These are phyloP conservation scores for Poeciliopsis gracilis DNA, from an alignment of 2,797 vertebrate species.

Conservation along the genomic window DNA sequence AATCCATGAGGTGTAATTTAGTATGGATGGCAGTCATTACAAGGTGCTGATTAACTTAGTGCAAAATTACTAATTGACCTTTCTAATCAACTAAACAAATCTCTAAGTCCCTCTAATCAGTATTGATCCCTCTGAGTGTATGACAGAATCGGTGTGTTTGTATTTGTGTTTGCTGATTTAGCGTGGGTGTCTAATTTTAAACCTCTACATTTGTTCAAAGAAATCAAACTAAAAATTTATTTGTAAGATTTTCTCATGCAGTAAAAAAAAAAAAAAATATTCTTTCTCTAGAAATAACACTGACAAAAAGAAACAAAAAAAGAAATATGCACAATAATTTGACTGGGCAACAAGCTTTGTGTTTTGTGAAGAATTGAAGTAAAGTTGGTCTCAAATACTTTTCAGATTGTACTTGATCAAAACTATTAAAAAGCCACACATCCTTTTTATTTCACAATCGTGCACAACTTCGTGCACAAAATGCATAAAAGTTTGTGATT, in stretches of 20 bases:
- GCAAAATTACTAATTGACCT: conserved; percentile 89
- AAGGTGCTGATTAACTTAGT: conserved; percentile 88
- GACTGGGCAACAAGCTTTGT: background rate
- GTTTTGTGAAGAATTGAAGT: background rate
- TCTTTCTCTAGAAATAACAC: background rate
- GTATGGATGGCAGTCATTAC: conserved; percentile 80
- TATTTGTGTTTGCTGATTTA: conserved; percentile 30
- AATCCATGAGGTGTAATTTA: conserved; percentile 82
- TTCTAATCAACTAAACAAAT: conserved; percentile 90
- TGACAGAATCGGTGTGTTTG: conserved; percentile 50
- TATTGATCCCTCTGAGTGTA: conserved; percentile 79
- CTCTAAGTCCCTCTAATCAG: conserved; percentile 85
- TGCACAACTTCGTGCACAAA: background rate
- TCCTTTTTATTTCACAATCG: background rate
- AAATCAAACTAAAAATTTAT: background rate
- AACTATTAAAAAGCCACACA: background rate
- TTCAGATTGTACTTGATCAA: background rate
- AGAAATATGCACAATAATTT: background rate
- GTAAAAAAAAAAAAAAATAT: no score
- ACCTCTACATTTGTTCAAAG: background rate
- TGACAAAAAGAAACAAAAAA: background rate
- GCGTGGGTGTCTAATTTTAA: background rate
- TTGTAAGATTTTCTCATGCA: background rate
- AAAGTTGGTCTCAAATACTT: no score
- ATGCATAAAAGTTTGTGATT: background rate